phyloP scores from a whole-genome alignment of 2,113 vertebrate species.

The Platysteira castanea region DNA sequence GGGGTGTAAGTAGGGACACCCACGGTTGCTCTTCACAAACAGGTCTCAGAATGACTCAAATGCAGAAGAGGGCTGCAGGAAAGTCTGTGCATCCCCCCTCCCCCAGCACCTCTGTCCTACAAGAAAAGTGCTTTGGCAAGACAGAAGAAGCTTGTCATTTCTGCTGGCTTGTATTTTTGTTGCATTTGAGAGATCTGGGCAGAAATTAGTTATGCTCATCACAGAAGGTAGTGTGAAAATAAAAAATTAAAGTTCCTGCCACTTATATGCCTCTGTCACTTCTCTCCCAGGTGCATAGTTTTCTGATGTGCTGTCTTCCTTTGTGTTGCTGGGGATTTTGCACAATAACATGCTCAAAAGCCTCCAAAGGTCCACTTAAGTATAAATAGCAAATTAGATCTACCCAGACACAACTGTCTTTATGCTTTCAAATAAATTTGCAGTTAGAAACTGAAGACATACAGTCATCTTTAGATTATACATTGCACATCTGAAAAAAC shows the following conservation, averaged over 20 bases:
- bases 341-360: not conserved
- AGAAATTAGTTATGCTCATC: not conserved
- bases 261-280: not conserved
- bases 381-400: not conserved
- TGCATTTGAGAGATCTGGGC: not conserved
- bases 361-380: not conserved
- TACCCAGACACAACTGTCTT: not conserved
- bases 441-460: not conserved
- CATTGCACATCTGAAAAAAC: not conserved
- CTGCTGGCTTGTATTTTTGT: not conserved
- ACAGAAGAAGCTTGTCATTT: not conserved
- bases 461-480: not conserved
- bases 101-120: fast-evolving
- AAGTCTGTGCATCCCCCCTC: not conserved
- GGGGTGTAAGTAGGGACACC: not conserved
- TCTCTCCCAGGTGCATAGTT: fast-evolving
- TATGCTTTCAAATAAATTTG: not conserved
- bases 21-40: fast-evolving
- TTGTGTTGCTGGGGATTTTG: not conserved
- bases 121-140: not conserved
- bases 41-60: not conserved
- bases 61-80: not conserved
- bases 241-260: not conserved
- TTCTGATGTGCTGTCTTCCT: not conserved
- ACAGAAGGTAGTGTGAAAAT: not conserved